phyloP scores from a whole-genome alignment of 2,888 invertebrate species.

The Aporophyla lueneburgensis region DNA sequence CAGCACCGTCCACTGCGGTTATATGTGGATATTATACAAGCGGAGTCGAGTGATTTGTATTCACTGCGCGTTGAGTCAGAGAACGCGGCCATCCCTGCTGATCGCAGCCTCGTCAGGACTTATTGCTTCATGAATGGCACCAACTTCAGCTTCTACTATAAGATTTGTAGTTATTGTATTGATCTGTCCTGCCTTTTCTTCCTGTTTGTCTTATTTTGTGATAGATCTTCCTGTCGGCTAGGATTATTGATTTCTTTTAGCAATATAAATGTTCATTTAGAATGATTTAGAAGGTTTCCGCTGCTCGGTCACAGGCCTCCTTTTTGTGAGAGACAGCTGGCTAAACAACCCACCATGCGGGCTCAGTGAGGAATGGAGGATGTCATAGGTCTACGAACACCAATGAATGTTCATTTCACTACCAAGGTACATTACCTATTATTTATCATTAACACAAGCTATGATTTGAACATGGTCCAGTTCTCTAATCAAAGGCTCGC shows the following conservation, averaged over 20 bases:
- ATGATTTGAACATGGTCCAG: background rate
- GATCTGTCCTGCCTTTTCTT: background rate
- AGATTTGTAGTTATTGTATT: slow-evolving; percentile 3
- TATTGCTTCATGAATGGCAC: slow-evolving; percentile 16
- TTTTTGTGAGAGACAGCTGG: background rate
- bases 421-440: background rate
- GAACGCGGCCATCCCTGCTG: slow-evolving; percentile 32
- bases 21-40: slow-evolving; percentile 17
- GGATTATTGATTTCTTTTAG: background rate
- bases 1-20: slow-evolving; percentile 3
- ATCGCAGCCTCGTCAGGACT: slow-evolving; percentile 45
- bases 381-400: background rate
- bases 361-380: background rate
- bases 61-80: slow-evolving; percentile 43
- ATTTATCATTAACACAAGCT: background rate
- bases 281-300: background rate
- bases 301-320: background rate
- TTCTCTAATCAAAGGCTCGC: background rate
- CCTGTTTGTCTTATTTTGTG: background rate
- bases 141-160: background rate
- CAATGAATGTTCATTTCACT: background rate
- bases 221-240: background rate
- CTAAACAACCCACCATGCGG: background rate
- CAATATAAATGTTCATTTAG: background rate
- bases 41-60: slow-evolving; percentile 50